A percentile compares a stretch with the other conserved stretches of the same genome.
Conservation (phyloP, 1,140 invertebrate genomes). For the Mesaphorura yosii region DNA sequence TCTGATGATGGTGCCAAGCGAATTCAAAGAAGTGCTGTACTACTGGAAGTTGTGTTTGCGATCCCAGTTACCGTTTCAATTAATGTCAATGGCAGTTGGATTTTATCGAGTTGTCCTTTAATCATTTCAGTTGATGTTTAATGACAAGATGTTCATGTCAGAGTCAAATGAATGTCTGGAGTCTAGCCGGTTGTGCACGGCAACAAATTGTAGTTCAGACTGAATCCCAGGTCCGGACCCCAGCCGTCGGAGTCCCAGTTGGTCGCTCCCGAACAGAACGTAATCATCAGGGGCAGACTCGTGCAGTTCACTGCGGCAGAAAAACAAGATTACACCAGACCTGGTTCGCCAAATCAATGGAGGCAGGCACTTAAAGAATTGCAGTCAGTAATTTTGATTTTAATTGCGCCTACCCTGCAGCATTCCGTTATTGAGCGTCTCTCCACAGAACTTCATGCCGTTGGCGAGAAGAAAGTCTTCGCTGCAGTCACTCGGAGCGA, state of each 20-base stretch:
- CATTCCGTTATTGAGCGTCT: slow-evolving; percentile 24
- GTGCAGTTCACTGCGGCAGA: slow-evolving; percentile 18
- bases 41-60: too few relatives aligned
- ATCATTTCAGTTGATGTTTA: too few relatives aligned
- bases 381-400: not conserved
- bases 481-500: slow-evolving; percentile 19
- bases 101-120: too few relatives aligned
- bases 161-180: too few relatives aligned
- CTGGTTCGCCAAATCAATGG: not conserved
- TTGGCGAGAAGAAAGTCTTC: slow-evolving; percentile 17
- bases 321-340: not conserved
- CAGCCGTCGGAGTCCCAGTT: too few relatives aligned
- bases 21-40: too few relatives aligned
- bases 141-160: too few relatives aligned
- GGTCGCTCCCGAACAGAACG: slow-evolving; percentile 9
- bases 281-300: slow-evolving; percentile 3
- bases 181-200: slow-evolving; percentile 10
- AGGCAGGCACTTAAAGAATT: not conserved
- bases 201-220: slow-evolving; percentile 17
- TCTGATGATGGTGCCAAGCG: too few relatives aligned
- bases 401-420: slow-evolving; percentile 12
- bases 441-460: slow-evolving; percentile 23
- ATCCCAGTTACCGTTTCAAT: too few relatives aligned
- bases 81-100: too few relatives aligned
- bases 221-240: slow-evolving; percentile 28